Conservation (phyloP, 2,888 invertebrate genomes). For the Steinernema carpocapsae region DNA sequence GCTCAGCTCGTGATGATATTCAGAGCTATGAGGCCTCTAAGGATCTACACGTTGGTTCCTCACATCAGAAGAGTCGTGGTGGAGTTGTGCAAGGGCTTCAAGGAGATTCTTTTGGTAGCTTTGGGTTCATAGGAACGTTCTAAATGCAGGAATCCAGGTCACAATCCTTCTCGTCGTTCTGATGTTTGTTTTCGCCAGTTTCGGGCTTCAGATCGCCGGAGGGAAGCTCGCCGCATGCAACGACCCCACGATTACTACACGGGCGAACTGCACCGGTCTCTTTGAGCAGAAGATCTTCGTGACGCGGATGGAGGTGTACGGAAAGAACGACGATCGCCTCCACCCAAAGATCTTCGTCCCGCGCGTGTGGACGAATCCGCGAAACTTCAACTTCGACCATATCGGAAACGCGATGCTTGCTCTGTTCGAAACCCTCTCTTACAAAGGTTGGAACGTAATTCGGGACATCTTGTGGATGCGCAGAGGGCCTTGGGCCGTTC, state of each 20-base stretch:
- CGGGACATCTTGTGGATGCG: slow-evolving; percentile 94
- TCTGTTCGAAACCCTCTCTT: slow-evolving; percentile 94
- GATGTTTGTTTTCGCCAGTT: slow-evolving; percentile 99
- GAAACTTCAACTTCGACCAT: slow-evolving; percentile 98
- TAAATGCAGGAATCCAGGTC: slow-evolving; percentile 74
- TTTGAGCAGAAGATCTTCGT: slow-evolving; percentile 94
- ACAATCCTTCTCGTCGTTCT: slow-evolving; percentile 92
- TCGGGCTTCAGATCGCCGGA: slow-evolving; percentile 96
- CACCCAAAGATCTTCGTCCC: slow-evolving; percentile 78
- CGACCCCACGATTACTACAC: slow-evolving; percentile 80
- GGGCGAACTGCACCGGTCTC: slow-evolving; percentile 84
- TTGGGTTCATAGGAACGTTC: too few species aligned
- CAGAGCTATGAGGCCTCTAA: slow-evolving; percentile 88
- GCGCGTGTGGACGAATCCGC: slow-evolving; percentile 83
- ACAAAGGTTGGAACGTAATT: slow-evolving; percentile 99
- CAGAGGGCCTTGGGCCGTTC: slow-evolving; percentile 82
- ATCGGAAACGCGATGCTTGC: slow-evolving; percentile 98
- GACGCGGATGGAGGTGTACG: slow-evolving; percentile 94
- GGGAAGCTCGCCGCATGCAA: slow-evolving; percentile 94
- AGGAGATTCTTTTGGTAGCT: slow-evolving; percentile 96
- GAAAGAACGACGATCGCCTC: slow-evolving; percentile 77
- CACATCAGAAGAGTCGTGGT: slow-evolving; percentile 99
- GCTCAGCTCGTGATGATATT: slow-evolving; percentile 95
- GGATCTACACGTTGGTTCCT: slow-evolving; percentile 73
- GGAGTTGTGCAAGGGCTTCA: slow-evolving; percentile 95